A percentile compares a stretch with the other conserved stretches of the same genome.
These are phyloP conservation scores for Aurelia sp. DNA, from an alignment of 30 jellyfish, hydroid and myxozoan genomes.

Conservation along the genomic window DNA sequence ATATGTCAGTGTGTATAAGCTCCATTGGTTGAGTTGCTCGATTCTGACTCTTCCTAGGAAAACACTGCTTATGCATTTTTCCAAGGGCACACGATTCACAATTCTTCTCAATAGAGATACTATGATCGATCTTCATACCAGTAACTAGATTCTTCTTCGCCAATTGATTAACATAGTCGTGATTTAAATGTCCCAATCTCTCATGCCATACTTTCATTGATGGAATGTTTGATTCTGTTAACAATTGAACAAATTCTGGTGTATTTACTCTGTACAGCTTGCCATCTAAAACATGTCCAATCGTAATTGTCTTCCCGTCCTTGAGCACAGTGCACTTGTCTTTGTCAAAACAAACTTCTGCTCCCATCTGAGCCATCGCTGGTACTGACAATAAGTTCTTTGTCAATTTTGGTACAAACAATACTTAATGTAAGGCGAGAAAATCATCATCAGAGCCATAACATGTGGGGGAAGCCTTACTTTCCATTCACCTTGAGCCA, in stretches of 20 bases:
- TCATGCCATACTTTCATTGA: constrained; percentile 43
- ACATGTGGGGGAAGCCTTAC: too few species aligned
- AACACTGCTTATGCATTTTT: constrained; percentile 41
- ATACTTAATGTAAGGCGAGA: too few species aligned
- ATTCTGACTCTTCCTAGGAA: constrained; percentile 14
- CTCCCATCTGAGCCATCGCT: constrained; percentile 32
- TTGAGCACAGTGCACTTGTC: constrained; percentile 41
- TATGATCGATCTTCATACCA: constrained; percentile 44
- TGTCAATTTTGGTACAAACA: constrained; percentile 50
- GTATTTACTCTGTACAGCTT: constrained; percentile 51
- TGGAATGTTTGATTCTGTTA: constrained; percentile 17
- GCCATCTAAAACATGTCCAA: constrained; percentile 53
- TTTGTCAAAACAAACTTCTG: constrained; percentile 18
- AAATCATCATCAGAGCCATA: too few species aligned
- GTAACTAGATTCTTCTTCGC: constrained; percentile 33
- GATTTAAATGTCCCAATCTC: too few species aligned
- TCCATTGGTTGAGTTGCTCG: constrained; percentile 64
- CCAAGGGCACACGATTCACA: constrained; percentile 73
- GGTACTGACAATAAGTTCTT: constrained; percentile 47
- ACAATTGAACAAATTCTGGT: constrained; percentile 28
- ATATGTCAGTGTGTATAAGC: constrained; percentile 58
- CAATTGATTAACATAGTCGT: constrained; percentile 49
- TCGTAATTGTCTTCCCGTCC: constrained; percentile 8
- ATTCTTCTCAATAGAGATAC: constrained; percentile 18
- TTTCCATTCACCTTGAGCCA: too few species aligned